A percentile compares a stretch with the other conserved stretches of the same genome.
Evolutionary conservation across 2,113 vertebrate genomes (phyloP).

Genomic region (Orycteropus afer): DNA sequence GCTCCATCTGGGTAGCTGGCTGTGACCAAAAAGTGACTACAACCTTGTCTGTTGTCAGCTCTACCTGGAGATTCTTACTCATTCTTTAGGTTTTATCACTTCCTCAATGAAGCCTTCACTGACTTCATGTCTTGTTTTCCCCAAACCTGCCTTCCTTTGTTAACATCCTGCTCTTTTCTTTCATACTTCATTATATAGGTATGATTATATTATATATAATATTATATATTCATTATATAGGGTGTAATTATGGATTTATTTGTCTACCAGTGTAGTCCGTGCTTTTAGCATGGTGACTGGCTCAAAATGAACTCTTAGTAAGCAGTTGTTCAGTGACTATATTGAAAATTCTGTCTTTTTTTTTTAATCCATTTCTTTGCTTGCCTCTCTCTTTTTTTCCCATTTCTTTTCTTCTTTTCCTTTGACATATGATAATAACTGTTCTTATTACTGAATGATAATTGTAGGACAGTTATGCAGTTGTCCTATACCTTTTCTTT

Average conservation of each 20-base stretch:
- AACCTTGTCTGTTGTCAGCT: too few relatives aligned
- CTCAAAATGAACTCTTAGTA: background rate
- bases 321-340: slow-evolving; percentile 42
- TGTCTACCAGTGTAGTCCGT: background rate
- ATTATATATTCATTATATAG: background rate
- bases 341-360: background rate
- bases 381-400: background rate
- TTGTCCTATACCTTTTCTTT: background rate
- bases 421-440: background rate
- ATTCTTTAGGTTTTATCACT: slow-evolving; percentile 29
- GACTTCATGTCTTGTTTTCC: background rate
- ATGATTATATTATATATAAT: too few relatives aligned
- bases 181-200: background rate
- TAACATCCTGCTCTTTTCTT: background rate
- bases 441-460: background rate
- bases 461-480: background rate
- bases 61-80: too few relatives aligned
- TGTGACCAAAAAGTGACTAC: too few relatives aligned
- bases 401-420: too few relatives aligned
- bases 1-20: too few relatives aligned
- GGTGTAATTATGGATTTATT: background rate
- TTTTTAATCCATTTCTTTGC: slow-evolving; percentile 24
- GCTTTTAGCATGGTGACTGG: background rate
- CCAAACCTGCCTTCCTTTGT: background rate
- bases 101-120: background rate